phyloP scores from a whole-genome alignment of 1,140 invertebrate genomes.

The Bombus impatiens region DNA sequence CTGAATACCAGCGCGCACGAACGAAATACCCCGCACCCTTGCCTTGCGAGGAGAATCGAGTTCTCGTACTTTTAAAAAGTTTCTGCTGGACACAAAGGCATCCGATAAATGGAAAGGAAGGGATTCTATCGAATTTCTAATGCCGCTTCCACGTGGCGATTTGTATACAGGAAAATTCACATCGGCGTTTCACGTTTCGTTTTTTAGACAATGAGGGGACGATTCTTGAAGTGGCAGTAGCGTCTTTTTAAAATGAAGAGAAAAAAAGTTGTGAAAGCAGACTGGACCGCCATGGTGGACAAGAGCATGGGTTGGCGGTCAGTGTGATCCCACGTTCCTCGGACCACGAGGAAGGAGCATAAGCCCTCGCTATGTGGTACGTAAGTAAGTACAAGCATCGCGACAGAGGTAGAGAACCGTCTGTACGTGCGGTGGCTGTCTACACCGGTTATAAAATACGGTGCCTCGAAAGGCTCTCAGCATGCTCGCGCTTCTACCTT shows the following conservation, averaged over 20 bases:
- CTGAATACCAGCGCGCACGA: conserved; percentile 24
- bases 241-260: not conserved
- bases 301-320: not conserved
- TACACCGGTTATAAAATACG: conserved; percentile 72
- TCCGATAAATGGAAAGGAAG: not conserved
- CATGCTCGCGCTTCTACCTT: conserved; percentile 63
- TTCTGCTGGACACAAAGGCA: not conserved
- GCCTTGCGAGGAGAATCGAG: not conserved
- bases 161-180: not conserved
- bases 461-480: conserved; percentile 65
- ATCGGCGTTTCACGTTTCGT: not conserved
- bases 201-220: not conserved
- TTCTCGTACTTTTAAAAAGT: conserved; percentile 2
- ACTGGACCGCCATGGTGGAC: not conserved
- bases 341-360: conserved; percentile 38
- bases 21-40: conserved; percentile 50
- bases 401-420: conserved; percentile 45
- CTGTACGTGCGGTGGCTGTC: conserved; percentile 66
- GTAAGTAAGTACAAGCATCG: conserved; percentile 16
- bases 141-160: not conserved
- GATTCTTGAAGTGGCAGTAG: not conserved
- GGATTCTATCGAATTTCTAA: conserved; percentile 35
- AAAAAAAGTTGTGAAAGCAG: not conserved
- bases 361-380: conserved; percentile 23
- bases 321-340: conserved; percentile 28